A percentile compares a stretch with the other conserved stretches of the same genome.
Conservation (phyloP, 2,113 vertebrate species). For the Abramis brama region DNA sequence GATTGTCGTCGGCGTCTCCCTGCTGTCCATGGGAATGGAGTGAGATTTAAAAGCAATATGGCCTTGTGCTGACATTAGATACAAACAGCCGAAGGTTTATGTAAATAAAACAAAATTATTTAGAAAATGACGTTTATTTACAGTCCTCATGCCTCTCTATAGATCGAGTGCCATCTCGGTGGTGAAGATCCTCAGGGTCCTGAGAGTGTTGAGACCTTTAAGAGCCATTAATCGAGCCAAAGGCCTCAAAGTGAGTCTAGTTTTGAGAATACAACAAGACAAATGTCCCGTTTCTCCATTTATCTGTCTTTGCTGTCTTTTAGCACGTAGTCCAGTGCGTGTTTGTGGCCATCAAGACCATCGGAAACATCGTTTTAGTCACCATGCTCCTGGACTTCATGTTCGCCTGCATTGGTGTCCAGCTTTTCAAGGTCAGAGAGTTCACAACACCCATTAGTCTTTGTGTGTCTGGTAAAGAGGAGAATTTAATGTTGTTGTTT, state of each 20-base stretch:
- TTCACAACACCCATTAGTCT: neutral
- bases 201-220: constrained; percentile 88
- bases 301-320: neutral
- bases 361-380: constrained; percentile 92
- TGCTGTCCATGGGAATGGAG: constrained; percentile 91
- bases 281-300: constrained; percentile 4
- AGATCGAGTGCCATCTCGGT: constrained; percentile 93
- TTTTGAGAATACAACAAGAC: neutral
- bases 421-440: constrained; percentile 89
- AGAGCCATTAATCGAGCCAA: constrained; percentile 92
- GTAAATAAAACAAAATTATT: neutral
- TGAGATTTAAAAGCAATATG: constrained; percentile 69
- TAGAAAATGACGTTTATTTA: neutral
- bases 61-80: neutral
- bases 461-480: neutral
- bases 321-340: constrained; percentile 95
- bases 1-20: constrained; percentile 90
- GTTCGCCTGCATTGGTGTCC: constrained; percentile 94
- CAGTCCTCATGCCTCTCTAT: constrained; percentile 12
- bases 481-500: neutral
- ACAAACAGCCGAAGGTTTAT: too few species aligned
- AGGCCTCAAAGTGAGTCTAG: constrained; percentile 83
- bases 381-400: constrained; percentile 92
- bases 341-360: constrained; percentile 94
- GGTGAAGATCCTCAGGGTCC: constrained; percentile 92